Evolutionary conservation across 2,113 vertebrate genomes (phyloP).

Genomic region (Amazona vittata): DNA sequence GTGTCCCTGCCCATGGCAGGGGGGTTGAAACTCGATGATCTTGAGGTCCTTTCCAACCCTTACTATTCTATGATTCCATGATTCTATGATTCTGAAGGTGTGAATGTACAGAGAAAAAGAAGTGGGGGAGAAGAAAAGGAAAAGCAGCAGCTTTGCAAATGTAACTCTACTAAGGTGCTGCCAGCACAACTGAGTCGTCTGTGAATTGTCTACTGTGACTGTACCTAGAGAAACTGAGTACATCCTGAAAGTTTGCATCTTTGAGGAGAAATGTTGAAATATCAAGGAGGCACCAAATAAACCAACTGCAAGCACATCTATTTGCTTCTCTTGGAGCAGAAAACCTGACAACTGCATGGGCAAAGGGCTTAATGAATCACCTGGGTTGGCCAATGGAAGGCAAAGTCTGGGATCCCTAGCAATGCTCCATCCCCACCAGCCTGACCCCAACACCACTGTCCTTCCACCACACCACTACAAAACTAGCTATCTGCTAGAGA

Average conservation of each 20-base stretch:
- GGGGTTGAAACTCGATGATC: no score
- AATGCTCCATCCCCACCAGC: background rate
- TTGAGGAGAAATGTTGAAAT: background rate
- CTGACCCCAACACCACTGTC: background rate
- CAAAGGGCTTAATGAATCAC: background rate
- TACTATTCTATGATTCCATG: no score
- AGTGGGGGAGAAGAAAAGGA: background rate
- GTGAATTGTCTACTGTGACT: background rate
- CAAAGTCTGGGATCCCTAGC: background rate
- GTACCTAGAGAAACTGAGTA: background rate
- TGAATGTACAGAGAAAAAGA: background rate
- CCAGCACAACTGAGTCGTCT: background rate
- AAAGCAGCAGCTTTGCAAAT: background rate
- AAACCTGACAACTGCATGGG: background rate
- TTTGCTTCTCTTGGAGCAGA: background rate
- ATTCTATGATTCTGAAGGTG: background rate
- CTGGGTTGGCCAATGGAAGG: background rate
- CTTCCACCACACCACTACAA: background rate
- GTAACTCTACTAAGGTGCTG: background rate
- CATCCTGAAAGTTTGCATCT: background rate
- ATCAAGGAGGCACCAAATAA: background rate
- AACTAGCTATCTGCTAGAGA: fast-evolving
- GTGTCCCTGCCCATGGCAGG: no score
- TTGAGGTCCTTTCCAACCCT: no score
- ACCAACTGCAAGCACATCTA: background rate